Evolutionary conservation across 2,888 invertebrate genomes (phyloP), one percentile per base, ranked within the genome.

Genomic region (Eremobia ochroleuca): DNA sequence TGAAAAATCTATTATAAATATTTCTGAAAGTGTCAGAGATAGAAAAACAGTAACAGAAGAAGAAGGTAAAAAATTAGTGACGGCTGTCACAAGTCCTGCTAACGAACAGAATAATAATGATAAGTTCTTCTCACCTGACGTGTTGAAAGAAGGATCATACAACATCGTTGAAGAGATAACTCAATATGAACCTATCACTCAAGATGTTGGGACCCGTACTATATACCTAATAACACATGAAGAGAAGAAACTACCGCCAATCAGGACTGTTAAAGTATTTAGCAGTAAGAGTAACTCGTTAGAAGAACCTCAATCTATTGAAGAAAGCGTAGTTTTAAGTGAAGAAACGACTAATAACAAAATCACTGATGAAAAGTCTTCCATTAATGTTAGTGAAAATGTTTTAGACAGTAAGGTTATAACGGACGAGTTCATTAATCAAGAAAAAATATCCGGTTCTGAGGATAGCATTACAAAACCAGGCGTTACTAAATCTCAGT

Each of bases 221-320:
- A 97, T 98, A 87, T 97, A 98, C 77, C 94, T 98, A 64, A 98
- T 98, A 84, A 98, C 98, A 9, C 98, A 98, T 80, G 98, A 98
- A 94, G 98, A 98, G 94, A 97, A 97, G 86, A 97, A 97, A 93
- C 94, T 97, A 90, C 97, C 97, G 80, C 98, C 98, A 21, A 97
- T 98, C 65, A 96, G 96, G 82, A 96, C 96, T 37, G 95, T 96
- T 0, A 97, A 96, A 93, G 92, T 96, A 40, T 98, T 94, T 95
- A 97, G 93, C 90, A 98, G 94, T 97, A 98, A 97, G 96, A 98
- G 97, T 95, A 98, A 95, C 96, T 97, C 94, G 9, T 87, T 94
- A 77, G 96, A 96, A 85, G 94, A 94, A 84, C 79, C 92, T 69
- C 80, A 87, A 64, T 40, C 80, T 74, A 64, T 69, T 52, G 88